Base-by-base conservation (phyloP, 2,113 vertebrate genomes). In the Dasypus novemcinctus region DNA sequence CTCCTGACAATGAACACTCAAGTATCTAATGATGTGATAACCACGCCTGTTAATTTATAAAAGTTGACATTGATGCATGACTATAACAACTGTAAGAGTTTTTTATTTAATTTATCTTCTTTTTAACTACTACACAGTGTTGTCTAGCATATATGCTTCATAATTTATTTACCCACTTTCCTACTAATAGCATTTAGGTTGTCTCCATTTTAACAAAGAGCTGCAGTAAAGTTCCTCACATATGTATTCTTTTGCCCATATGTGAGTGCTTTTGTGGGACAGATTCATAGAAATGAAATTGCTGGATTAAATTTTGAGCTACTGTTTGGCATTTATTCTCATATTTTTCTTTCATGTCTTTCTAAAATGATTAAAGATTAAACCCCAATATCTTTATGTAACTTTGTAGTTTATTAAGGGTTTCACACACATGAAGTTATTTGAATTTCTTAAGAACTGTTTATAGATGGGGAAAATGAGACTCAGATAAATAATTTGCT, bases 361-460 rank as follows among this genome's bases (percentile, higher is more conserved):
- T 81, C 79, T 17, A 88, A 80, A 83, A 93, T 41, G 63, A 94
- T 93, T 46, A 83, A 86, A 86, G 63, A 94, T 95, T 38, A 83
- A 86, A 82, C 15, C 14, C 33, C 12, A 91, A 27, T 49, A 86
- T 59, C 52, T n/a, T 4, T 59, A 41, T 3, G 2, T 83, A 83
- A 54, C 46, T 89, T 69, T 38, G 38, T 92, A 61, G 66, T 61
- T 88, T 92, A 89, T 59, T 83, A 87, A 84, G 18, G 17, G 57
- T 87, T 81, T 91, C 46, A 85, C 13, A 76, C 52, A 20, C 36
- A 41, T 49, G 29, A 84, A 21, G 3, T 74, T 66, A 69, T 92
- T 74, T 72, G 41, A 33, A 36, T 0, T 31, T 94, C 76, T 57
- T 75, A 41, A 88, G 21, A 81, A 54, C 38, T 11, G 2, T 54